Base-by-base conservation (phyloP, 2,113 vertebrate species). In the Neogobius melanostomus region DNA sequence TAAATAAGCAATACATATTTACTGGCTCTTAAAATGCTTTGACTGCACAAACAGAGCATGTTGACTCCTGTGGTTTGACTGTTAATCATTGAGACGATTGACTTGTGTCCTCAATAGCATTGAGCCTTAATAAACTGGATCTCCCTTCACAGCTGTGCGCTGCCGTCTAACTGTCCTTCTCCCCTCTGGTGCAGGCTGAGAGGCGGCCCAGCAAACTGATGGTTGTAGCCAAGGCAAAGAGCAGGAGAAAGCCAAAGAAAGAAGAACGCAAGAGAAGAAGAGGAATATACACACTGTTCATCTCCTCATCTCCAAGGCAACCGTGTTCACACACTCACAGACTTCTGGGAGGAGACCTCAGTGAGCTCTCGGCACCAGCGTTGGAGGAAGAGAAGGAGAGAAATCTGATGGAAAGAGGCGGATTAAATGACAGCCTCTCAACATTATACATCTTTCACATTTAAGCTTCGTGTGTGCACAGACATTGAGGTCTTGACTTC, bases 231-330 rank as follows among this genome's bases (percentile, higher is more conserved):
- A 68, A 81, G 72, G 76, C 76, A 51, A 77, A 63, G 63, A 71
- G 74, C 50, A 63, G 70, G 65, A 68, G 75, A 80, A 72, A 80
- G 80, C 81, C 42, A 62, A 71, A 71, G 79, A 81, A 70, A 69
- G 75, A 73, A 62, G 64, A 66, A 68, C 45, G 53, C 52, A 49
- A 64, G 51, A 45, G 43, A 80, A 50, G 74, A 86, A 42, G 85
- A 81, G 61, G 80, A 77, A 69, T 78, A 77, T 75, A 56, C 45
- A 49, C 66, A 57, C 50, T 73, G 71, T 81, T 84, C 86, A 73
- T 81, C 76, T 71, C 61, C 78, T 77, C 77, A 85, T 89, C 87
- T 87, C 89, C 84, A 90, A 63, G 85, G 85, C 88, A 89, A 89
- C 88, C 70, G 87, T 64, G 71, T 86, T 89, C 81, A 69, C 89